Base-by-base conservation (phyloP, 2,888 invertebrate genomes). In the Watsonalla binaria region DNA sequence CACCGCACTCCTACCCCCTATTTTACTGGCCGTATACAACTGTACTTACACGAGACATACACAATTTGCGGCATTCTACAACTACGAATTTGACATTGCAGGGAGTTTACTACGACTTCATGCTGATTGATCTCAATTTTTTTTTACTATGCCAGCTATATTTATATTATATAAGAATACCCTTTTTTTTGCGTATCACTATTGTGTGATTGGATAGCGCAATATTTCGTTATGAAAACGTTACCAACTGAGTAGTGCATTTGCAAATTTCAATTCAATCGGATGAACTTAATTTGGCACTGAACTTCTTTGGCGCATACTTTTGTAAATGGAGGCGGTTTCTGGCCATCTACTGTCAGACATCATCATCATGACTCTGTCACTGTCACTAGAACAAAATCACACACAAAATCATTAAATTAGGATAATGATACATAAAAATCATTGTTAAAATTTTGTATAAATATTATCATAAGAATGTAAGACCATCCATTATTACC, bases 81-180 rank as follows among this genome's bases (percentile, higher is more conserved):
- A 69, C 87, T 84, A 74, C 58, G 71, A 87, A 85, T 88, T 88
- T 88, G 86, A 84, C 84, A 78, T 72, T 70, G 62, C 69, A 62
- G 55, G 24, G 55, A 64, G 60, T 58, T 59, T 54, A 58, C 54
- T 52, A 35, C 62, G 49, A 61, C 54, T 59, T 58, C 56, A 56
- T 58, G 52, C 57, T 54, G 54, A 51, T 51, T 62, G 63, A 60
- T 60, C 58, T 61, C 56, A n/a, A 52, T 24, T 13, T 13, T 15
- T 48, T 47, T 39, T 49, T 34, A 39, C 37, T 37, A 5, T 39
- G 49, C 49, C 49, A 37, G 49, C 37, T 9, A 2, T 42, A 42
- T 42, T 42, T 42, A 11, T 42, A 11, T 42, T 11, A 5, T 42
- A 11, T 5, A 5, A 6, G 37, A 24, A 24, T 1, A 24, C 4